Percentiles rank a stretch among this genome's conserved stretches.
Evolutionary conservation across 2,113 vertebrate species (phyloP).

Genomic region (Hippocampus abdominalis): DNA sequence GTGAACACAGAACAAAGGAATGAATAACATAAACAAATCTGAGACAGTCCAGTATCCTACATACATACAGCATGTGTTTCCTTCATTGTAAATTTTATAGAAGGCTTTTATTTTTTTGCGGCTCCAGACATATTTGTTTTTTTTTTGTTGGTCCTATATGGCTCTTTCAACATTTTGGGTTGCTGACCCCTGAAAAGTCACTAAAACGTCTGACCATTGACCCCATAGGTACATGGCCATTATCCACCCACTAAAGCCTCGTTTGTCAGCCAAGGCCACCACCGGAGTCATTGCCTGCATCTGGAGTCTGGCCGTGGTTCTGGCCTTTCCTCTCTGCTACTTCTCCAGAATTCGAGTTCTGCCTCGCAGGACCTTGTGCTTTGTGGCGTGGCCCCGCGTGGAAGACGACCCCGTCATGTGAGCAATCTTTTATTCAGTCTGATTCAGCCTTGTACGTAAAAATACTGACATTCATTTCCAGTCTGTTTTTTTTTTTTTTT

Average conservation of each 20-base stretch:
- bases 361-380: slow-evolving; percentile 85
- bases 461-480: background rate
- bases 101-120: no score
- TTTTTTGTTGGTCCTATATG: no score
- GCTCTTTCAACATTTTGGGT: no score
- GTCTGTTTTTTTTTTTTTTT: background rate
- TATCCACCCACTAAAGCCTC: slow-evolving; percentile 92
- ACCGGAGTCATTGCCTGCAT: slow-evolving; percentile 88
- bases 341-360: slow-evolving; percentile 84
- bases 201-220: slow-evolving; percentile 14
- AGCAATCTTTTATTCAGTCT: slow-evolving; percentile 46
- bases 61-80: no score
- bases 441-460: background rate
- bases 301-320: slow-evolving; percentile 89
- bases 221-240: slow-evolving; percentile 91
- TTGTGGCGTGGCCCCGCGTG: slow-evolving; percentile 87
- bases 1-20: no score
- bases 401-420: slow-evolving; percentile 86
- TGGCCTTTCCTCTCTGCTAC: slow-evolving; percentile 92
- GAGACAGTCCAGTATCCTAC: no score
- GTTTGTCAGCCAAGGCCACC: slow-evolving; percentile 88
- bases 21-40: no score
- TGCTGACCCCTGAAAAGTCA: no score
- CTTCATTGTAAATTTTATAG: no score
- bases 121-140: no score